Percentiles rank a stretch among this genome's conserved stretches.
These are phyloP conservation scores for Atrichornis clamosus DNA, from an alignment of 2,113 vertebrate species.

Conservation along the genomic window DNA sequence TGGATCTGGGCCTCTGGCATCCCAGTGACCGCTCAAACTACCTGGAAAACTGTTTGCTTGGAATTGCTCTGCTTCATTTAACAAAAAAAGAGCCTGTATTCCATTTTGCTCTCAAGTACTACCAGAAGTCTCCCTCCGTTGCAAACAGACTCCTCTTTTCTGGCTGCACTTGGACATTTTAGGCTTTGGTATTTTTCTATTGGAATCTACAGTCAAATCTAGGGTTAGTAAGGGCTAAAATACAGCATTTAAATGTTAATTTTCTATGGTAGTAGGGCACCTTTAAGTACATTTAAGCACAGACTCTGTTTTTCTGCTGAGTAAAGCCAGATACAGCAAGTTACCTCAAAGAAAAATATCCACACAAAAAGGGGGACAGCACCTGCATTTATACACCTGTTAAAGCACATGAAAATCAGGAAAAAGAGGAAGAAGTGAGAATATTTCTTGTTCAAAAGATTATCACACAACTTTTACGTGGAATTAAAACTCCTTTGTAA, in stretches of 20 bases:
- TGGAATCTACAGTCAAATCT: background rate
- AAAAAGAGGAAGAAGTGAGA: background rate
- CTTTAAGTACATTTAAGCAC: background rate
- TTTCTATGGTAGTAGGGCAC: background rate
- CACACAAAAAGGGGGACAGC: background rate
- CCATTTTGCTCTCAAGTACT: background rate
- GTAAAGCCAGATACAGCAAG: background rate
- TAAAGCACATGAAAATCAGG: background rate
- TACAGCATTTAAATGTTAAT: accelerated
- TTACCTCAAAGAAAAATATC: background rate
- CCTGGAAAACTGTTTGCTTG: background rate
- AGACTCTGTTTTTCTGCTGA: background rate
- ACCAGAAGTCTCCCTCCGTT: background rate
- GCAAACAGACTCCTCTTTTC: background rate
- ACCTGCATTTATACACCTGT: background rate
- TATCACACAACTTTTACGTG: accelerated
- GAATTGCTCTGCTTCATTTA: background rate
- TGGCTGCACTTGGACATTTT: background rate
- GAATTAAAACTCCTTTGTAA: background rate
- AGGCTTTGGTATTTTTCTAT: accelerated
- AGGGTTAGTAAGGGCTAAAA: background rate
- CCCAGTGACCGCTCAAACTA: background rate
- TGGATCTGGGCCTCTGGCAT: accelerated
- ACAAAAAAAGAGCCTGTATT: background rate
- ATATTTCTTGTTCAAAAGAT: background rate